Evolutionary conservation across 2,888 invertebrate genomes (phyloP), one percentile per base, ranked within the genome.

Genomic region (Yponomeuta evonymella): DNA sequence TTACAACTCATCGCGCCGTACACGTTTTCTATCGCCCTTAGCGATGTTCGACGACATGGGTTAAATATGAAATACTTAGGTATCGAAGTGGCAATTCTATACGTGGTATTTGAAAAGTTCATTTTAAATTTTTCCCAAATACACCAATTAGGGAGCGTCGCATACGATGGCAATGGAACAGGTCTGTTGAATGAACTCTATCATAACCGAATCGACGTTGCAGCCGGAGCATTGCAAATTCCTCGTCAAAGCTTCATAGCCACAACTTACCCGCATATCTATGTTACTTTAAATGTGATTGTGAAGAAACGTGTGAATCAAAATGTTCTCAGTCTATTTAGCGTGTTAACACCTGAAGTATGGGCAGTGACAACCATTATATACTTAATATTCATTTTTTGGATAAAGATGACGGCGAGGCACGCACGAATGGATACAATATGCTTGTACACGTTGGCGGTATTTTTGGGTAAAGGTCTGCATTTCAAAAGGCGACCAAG

Each of bases 241-340:
- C 65, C 65, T 29, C 9, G 33, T 3, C 15, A 65, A 5, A 63
- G 67, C 66, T 23, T 67, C 69, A 67, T 67, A 48, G 12, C 12
- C 69, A 11, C 51, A 43, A 11, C 12, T n/a, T 70, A 70, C n/a
- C 70, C 70, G 2, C 29, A 65, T n/a, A 29, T 70, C 30, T 30
- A n/a, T 29, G 69, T 23, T 11, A 36, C 66, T 23, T 23, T 67
- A 15, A 51, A 69, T 29, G 69, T 65, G n/a, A 51, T 71, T 43
- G 69, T 69, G 23, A 69, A 70, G 12, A 71, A 58, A 36, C 65
- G 64, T 36, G 65, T 11, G 2, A 71, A 58, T 43, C 12, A n/a
- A 9, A 69, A 70, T 43, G 15, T 71, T 10, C 62, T 71, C 11
- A 29, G 51, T 30, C 66, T 71, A 43, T 70, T 71, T 29, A 23